Conservation (phyloP, 2,113 vertebrate genomes). For the Indri indri region DNA sequence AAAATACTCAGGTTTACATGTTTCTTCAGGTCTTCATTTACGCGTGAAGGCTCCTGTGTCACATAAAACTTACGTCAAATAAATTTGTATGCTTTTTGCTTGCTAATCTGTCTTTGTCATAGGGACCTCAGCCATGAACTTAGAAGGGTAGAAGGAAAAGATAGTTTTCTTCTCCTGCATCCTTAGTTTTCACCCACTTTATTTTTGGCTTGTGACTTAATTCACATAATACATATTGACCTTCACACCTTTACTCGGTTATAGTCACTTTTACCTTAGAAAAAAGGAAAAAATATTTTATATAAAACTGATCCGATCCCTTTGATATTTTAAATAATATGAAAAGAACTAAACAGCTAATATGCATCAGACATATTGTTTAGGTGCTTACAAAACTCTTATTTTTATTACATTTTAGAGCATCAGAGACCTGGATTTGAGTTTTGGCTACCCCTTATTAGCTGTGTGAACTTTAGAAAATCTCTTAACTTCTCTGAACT, state of each 20-base stretch:
- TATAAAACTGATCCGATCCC: not conserved
- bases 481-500: not conserved
- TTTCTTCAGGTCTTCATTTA: not conserved
- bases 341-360: not conserved
- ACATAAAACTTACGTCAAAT: not conserved
- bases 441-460: not conserved
- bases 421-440: not conserved
- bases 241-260: not conserved
- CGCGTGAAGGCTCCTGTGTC: not conserved
- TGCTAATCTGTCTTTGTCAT: not conserved
- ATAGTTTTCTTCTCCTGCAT: not conserved
- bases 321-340: not conserved
- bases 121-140: not conserved
- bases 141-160: not conserved
- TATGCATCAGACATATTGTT: not conserved
- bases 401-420: not conserved
- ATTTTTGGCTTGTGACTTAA: slow-evolving; percentile 7
- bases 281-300: not conserved
- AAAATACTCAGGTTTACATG: not conserved
- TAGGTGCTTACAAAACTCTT: not conserved
- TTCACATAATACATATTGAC: not conserved
- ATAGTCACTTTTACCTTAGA: not conserved
- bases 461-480: not conserved
- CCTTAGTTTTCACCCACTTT: not conserved
- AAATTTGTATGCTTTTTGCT: not conserved